Conservation (phyloP, 2,113 vertebrate species). For the Athene noctua region DNA sequence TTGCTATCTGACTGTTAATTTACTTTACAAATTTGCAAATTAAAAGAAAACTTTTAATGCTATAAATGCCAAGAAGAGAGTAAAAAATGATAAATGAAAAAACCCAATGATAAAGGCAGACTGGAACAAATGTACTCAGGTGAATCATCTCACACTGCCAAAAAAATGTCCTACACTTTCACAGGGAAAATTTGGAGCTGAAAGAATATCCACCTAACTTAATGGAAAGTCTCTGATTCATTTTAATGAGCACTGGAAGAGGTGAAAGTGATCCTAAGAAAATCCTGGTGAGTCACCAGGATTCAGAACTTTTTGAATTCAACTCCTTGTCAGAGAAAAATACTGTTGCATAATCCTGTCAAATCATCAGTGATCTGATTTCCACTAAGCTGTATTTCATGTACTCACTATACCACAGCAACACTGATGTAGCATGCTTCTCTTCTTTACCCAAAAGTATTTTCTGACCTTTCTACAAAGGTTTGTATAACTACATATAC, state of each 20-base stretch:
- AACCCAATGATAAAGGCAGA: not conserved
- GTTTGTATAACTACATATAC: not conserved
- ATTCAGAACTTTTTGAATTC: not conserved
- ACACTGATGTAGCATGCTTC: not conserved
- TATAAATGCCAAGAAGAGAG: not conserved
- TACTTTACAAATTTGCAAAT: not conserved
- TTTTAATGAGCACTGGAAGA: not conserved
- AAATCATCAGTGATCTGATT: not conserved
- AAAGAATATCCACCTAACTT: not conserved
- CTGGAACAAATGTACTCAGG: not conserved
- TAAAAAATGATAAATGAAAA: not conserved
- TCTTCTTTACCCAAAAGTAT: not conserved
- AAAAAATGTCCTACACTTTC: not conserved
- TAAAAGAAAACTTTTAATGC: not conserved
- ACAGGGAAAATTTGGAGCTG: not conserved
- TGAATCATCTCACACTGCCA: not conserved
- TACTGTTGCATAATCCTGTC: not conserved
- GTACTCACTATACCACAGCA: not conserved
- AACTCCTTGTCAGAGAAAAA: not conserved
- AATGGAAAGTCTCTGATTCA: not conserved
- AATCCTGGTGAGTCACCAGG: not conserved
- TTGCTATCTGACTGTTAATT: not conserved
- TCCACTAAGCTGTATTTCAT: not conserved
- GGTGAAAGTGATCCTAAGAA: not conserved
- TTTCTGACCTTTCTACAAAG: not conserved